phyloP scores from a whole-genome alignment of 2,888 invertebrate genomes.

The Lochmaea capreae region DNA sequence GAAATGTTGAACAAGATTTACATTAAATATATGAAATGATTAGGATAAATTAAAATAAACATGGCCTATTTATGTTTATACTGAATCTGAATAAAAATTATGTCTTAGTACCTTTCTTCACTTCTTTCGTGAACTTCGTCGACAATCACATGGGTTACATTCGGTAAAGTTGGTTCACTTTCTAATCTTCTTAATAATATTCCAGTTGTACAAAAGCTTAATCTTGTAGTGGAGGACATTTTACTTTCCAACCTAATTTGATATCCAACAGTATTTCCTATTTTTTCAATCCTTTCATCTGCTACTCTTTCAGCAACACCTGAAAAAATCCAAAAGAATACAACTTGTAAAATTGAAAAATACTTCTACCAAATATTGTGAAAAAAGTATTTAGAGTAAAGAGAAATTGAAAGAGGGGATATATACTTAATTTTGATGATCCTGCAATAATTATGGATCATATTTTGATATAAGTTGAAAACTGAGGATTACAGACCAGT shows the following conservation, averaged over 20 bases:
- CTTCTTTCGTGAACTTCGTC: conserved; percentile 96
- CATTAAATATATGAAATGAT: no score
- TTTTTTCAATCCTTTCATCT: conserved; percentile 82
- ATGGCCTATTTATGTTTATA: no score
- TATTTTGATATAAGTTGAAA: no score
- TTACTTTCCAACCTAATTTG: conserved; percentile 85
- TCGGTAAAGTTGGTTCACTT: conserved; percentile 78
- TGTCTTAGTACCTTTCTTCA: conserved; percentile 77
- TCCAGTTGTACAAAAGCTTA: conserved; percentile 94
- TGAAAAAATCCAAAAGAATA: not conserved
- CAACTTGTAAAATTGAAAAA: not conserved
- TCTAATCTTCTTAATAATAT: conserved; percentile 87
- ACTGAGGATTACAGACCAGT: no score
- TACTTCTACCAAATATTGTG: not conserved
- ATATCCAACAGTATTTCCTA: conserved; percentile 76
- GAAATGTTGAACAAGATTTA: no score
- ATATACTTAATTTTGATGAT: no score
- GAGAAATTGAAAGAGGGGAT: no score
- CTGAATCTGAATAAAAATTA: not conserved
- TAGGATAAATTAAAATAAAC: no score
- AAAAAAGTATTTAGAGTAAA: not conserved
- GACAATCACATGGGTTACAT: conserved; percentile 85
- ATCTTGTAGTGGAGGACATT: conserved; percentile 79
- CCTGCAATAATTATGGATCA: no score
- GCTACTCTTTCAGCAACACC: conserved; percentile 92